Evolutionary conservation across 2,888 invertebrate genomes (phyloP).

Genomic region (Andrena fulva): DNA sequence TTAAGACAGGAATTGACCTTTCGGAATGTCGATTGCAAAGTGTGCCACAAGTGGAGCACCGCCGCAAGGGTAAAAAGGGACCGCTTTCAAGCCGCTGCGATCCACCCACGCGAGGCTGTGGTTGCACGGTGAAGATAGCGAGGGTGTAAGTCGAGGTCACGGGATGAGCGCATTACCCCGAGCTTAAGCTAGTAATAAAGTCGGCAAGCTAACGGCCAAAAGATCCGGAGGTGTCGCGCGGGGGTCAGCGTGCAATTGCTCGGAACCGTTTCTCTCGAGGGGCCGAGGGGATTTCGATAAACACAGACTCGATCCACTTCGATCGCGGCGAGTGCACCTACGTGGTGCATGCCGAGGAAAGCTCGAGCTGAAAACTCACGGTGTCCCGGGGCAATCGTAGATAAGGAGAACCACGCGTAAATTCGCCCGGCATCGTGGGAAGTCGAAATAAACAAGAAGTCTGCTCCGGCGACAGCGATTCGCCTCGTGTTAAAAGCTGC

Average conservation of each 20-base stretch:
- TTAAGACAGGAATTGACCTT: neutral
- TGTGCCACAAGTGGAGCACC: constrained; percentile 15
- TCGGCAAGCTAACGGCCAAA: constrained; percentile 69
- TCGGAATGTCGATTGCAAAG: neutral
- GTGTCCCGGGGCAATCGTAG: constrained; percentile 48
- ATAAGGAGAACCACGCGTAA: constrained; percentile 40
- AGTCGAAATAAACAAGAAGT: constrained; percentile 35
- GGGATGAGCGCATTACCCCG: constrained; percentile 72
- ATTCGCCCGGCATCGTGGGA: constrained; percentile 40
- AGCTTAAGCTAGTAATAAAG: constrained; percentile 73
- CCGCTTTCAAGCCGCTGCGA: constrained; percentile 33
- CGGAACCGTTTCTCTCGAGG: constrained; percentile 42
- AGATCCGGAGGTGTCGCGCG: constrained; percentile 59
- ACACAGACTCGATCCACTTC: constrained; percentile 63
- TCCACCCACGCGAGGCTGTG: constrained; percentile 54
- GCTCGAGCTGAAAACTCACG: constrained; percentile 33
- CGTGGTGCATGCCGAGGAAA: constrained; percentile 14
- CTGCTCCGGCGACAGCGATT: constrained; percentile 14
- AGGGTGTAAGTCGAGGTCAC: constrained; percentile 72
- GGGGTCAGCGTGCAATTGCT: constrained; percentile 52
- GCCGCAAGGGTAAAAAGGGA: constrained; percentile 9
- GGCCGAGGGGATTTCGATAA: constrained; percentile 64
- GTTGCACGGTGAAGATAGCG: constrained; percentile 69
- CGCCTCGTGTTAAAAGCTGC: constrained; percentile 10
- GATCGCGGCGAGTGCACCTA: constrained; percentile 34